These are phyloP conservation scores for Ischnus inquisitorius DNA, from an alignment of 2,888 invertebrate species.

Conservation along the genomic window DNA sequence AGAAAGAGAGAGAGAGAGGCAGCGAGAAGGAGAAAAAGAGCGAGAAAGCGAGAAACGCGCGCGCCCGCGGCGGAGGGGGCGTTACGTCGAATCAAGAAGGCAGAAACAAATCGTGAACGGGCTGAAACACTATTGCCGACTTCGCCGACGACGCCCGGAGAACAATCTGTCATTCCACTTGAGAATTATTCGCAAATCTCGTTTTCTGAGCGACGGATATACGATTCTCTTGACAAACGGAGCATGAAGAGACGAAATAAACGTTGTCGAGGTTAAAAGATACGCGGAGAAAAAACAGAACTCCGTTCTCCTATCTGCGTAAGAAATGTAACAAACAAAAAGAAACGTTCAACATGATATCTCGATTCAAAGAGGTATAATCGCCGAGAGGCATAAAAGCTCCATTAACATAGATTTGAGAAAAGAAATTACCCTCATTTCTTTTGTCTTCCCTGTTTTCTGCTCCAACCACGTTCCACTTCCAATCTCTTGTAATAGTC, in stretches of 20 bases:
- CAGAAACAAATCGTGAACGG: slow-evolving; percentile 49
- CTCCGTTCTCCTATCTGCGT: background rate
- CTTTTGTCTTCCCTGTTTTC: slow-evolving; percentile 10
- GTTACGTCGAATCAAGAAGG: slow-evolving; percentile 60
- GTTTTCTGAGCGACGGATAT: background rate
- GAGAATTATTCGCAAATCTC: slow-evolving; percentile 34
- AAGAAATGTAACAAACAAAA: slow-evolving; percentile 5
- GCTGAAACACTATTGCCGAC: background rate
- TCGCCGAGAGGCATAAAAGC: background rate
- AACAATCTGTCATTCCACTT: slow-evolving; percentile 40
- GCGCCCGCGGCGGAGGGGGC: background rate
- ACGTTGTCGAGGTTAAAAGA: slow-evolving; percentile 17
- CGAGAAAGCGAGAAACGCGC: background rate
- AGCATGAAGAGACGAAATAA: background rate
- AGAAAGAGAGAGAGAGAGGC: no score
- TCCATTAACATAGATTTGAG: no score
- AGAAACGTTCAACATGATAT: slow-evolving; percentile 38
- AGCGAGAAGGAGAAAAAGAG: no score
- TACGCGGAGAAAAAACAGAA: slow-evolving; percentile 9
- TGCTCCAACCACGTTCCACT: background rate
- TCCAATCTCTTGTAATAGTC: background rate
- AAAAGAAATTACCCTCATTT: slow-evolving; percentile 38
- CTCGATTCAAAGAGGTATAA: background rate
- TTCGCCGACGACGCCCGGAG: slow-evolving; percentile 13
- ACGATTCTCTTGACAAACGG: slow-evolving; percentile 2